Percentiles rank a stretch among this genome's conserved stretches.
Conservation (phyloP, 2,113 vertebrate species). For the Hyperopisus bebe region DNA sequence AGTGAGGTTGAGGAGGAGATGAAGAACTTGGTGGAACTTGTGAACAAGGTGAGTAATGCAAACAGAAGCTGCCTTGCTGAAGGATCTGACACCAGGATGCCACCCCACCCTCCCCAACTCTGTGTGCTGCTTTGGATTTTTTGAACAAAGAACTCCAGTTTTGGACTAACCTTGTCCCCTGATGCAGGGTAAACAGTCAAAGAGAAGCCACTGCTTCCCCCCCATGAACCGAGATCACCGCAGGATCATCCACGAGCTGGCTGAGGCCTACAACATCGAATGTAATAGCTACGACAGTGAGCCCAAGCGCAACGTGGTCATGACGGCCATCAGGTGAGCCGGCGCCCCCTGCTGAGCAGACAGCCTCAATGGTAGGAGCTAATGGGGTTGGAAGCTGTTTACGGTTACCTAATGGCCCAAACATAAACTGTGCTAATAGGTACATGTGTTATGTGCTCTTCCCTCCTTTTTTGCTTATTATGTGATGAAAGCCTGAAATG, state of each 20-base stretch:
- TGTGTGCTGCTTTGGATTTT: background rate
- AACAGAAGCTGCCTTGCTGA: background rate
- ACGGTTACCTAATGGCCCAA: background rate
- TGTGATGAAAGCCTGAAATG: background rate
- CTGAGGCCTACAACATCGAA: conserved; percentile 83
- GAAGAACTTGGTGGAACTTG: conserved; percentile 80
- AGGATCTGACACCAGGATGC: background rate
- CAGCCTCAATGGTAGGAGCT: background rate
- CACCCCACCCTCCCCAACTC: background rate
- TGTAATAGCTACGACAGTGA: conserved; percentile 95
- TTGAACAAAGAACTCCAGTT: background rate
- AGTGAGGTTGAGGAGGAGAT: conserved; percentile 89
- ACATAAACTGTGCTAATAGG: background rate
- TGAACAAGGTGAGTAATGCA: conserved; percentile 76
- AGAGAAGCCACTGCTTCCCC: conserved; percentile 85
- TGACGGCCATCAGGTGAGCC: conserved; percentile 81
- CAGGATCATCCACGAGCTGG: conserved; percentile 87
- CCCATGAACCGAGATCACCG: conserved; percentile 95
- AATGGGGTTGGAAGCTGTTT: background rate
- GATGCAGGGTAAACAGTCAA: conserved; percentile 77
- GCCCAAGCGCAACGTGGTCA: conserved; percentile 89
- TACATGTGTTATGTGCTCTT: background rate
- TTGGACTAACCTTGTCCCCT: background rate
- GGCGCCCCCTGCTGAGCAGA: background rate
- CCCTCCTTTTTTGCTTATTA: background rate